These are phyloP conservation scores for Drosophila imparisetae DNA, from an alignment of 2,888 invertebrate species.

Conservation along the genomic window DNA sequence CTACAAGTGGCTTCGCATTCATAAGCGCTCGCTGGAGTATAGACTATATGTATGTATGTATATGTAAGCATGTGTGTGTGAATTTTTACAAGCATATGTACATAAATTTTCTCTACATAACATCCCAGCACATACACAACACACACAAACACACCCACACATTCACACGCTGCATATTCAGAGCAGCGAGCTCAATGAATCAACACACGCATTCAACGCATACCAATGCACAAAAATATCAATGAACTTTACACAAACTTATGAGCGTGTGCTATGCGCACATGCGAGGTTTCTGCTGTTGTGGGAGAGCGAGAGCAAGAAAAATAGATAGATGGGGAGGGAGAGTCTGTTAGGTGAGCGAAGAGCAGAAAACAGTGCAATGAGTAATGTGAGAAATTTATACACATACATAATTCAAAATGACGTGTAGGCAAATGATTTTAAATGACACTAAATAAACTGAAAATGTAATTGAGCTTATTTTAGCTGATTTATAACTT, in stretches of 20 bases:
- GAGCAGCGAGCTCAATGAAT: slow-evolving; percentile 78
- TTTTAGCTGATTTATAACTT: background rate
- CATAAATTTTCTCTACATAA: slow-evolving; percentile 27
- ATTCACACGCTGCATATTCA: slow-evolving; percentile 23
- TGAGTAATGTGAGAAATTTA: slow-evolving; percentile 48
- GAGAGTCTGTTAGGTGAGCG: slow-evolving; percentile 30
- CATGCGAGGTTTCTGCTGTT: slow-evolving; percentile 54
- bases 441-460: background rate
- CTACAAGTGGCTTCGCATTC: slow-evolving; percentile 53
- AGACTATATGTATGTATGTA: slow-evolving; percentile 32
- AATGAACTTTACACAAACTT: slow-evolving; percentile 81
- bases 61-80: background rate
- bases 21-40: slow-evolving; percentile 40
- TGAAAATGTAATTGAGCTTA: background rate
- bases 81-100: slow-evolving; percentile 9
- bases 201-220: slow-evolving; percentile 68
- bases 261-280: slow-evolving; percentile 53
- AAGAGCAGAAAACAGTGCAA: slow-evolving; percentile 19
- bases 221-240: slow-evolving; percentile 81
- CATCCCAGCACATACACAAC: slow-evolving; percentile 12
- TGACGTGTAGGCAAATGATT: background rate
- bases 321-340: slow-evolving; percentile 6
- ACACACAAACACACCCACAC: background rate
- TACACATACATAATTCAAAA: background rate
- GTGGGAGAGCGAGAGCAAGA: slow-evolving; percentile 38